Evolutionary conservation across 2,797 vertebrate genomes (phyloP).

Genomic region (Delichon dasypus): DNA sequence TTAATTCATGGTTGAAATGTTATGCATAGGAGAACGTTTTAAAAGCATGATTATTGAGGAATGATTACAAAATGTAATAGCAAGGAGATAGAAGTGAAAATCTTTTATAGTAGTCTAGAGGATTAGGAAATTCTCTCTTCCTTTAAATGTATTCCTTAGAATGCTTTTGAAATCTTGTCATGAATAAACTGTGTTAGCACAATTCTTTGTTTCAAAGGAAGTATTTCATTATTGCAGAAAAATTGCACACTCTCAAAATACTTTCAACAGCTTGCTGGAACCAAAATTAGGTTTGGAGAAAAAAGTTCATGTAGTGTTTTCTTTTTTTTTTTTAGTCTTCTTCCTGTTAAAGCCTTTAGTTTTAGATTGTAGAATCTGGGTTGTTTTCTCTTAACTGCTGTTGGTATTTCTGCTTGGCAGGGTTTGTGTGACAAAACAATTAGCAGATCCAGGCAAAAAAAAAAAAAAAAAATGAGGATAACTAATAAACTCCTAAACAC

Average conservation of each 20-base stretch:
- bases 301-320: not conserved
- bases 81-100: not conserved
- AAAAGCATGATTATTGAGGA: not conserved
- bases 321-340: not conserved
- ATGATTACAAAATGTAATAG: not conserved
- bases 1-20: not conserved
- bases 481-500: not conserved
- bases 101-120: not conserved
- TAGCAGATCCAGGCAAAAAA: not conserved
- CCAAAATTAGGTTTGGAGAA: not conserved
- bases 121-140: constrained; percentile 10
- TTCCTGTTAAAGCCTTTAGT: not conserved
- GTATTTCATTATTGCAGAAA: not conserved
- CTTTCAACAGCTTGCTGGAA: not conserved
- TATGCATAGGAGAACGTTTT: not conserved
- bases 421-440: not conserved
- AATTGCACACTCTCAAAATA: not conserved
- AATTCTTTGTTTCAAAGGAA: constrained; percentile 45
- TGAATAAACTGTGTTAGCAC: constrained; percentile 22
- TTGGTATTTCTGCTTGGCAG: not conserved
- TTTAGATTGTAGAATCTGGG: not conserved
- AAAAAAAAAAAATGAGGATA: not conserved
- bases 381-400: not conserved
- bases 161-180: constrained; percentile 41
- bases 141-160: constrained; percentile 23